Conservation (phyloP, 2,797 vertebrate genomes). For the Ambastaia sidthimunki region DNA sequence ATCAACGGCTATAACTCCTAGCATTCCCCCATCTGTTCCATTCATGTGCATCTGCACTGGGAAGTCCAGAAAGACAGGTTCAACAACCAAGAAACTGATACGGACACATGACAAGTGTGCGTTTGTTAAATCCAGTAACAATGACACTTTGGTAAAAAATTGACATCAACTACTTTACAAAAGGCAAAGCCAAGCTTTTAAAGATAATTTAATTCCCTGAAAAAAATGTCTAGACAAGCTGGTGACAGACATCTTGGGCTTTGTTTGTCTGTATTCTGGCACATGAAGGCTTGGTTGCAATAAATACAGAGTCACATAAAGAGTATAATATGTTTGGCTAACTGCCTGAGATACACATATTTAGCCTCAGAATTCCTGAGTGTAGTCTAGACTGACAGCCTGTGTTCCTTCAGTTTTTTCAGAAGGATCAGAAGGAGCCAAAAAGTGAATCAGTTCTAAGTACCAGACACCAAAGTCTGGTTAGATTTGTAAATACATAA, state of each 20-base stretch:
- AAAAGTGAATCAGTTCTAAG: slow-evolving; percentile 12
- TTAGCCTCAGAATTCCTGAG: background rate
- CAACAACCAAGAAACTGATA: slow-evolving; percentile 6
- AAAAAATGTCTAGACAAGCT: slow-evolving; percentile 2
- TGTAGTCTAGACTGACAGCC: slow-evolving; percentile 23
- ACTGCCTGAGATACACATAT: background rate
- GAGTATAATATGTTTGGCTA: background rate
- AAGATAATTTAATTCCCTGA: background rate
- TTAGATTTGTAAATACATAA: background rate
- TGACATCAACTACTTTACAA: background rate
- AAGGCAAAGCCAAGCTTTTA: slow-evolving; percentile 13
- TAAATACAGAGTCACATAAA: slow-evolving; percentile 12
- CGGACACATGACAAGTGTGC: background rate
- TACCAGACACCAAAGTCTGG: background rate
- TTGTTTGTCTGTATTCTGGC: background rate
- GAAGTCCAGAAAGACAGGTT: slow-evolving; percentile 30
- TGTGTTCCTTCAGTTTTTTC: background rate
- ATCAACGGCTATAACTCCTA: slow-evolving; percentile 29
- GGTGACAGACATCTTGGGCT: background rate
- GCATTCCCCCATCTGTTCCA: background rate
- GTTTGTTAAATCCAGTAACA: background rate
- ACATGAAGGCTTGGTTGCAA: background rate
- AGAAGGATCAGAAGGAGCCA: background rate
- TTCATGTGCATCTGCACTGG: background rate
- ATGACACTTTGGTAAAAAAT: background rate